These are phyloP conservation scores for Leptopilina boulardi DNA, from an alignment of 1,140 invertebrate species.

Conservation along the genomic window DNA sequence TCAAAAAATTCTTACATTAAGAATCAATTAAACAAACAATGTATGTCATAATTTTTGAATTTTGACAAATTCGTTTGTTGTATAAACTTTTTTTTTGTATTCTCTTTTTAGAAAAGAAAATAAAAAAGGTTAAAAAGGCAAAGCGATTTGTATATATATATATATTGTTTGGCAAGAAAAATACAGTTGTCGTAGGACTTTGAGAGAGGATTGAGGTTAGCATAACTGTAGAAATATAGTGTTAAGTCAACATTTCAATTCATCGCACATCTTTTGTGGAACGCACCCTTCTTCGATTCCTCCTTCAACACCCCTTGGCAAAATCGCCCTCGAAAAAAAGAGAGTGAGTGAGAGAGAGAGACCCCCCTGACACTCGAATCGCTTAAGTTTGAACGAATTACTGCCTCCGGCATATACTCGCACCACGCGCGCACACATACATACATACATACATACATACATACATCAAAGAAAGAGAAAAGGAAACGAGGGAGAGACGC, in stretches of 20 bases:
- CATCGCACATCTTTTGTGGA: conserved; percentile 21
- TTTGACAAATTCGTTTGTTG: no score
- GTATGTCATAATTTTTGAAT: no score
- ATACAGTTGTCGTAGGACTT: background rate
- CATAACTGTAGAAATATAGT: conserved; percentile 18
- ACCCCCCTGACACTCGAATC: conserved; percentile 45
- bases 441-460: no score
- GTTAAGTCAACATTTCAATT: conserved; percentile 30
- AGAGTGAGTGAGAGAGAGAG: background rate
- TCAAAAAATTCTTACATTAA: no score
- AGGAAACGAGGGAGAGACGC: conserved; percentile 40
- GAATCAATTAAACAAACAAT: no score
- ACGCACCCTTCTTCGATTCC: background rate
- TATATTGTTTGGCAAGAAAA: background rate
- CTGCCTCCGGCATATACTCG: conserved; percentile 41
- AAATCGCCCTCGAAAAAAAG: conserved; percentile 36
- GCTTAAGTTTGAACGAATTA: conserved; percentile 59
- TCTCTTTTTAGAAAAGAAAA: background rate
- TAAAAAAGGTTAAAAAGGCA: background rate
- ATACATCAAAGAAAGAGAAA: conserved; percentile 54
- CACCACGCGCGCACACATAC: no score
- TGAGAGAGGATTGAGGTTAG: background rate
- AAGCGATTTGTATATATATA: background rate
- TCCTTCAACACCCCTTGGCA: conserved; percentile 25
- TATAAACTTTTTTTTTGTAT: no score